Conservation (phyloP, 2,888 invertebrate genomes). For the Mimachlamys varia region DNA sequence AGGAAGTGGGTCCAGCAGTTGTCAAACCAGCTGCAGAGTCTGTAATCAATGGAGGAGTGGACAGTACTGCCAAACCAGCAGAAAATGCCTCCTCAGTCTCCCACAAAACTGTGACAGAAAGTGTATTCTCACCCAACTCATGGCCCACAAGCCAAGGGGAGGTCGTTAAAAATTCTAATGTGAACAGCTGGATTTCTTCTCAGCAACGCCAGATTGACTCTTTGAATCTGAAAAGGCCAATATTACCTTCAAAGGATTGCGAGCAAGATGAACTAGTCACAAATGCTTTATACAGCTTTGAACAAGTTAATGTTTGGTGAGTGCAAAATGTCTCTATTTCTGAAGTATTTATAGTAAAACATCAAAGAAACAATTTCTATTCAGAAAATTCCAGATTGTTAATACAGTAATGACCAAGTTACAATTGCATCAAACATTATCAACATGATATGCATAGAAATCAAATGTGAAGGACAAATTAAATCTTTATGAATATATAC, state of each 20-base stretch:
- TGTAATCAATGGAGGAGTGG: slow-evolving; percentile 55
- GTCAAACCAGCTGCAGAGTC: slow-evolving; percentile 48
- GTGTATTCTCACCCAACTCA: slow-evolving; percentile 51
- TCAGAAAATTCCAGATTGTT: too few relatives aligned
- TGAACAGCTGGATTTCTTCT: slow-evolving; percentile 73
- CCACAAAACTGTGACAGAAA: slow-evolving; percentile 38
- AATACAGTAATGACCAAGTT: too few relatives aligned
- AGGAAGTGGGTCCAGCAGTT: slow-evolving; percentile 49
- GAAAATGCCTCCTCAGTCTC: slow-evolving; percentile 50
- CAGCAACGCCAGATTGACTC: slow-evolving; percentile 70
- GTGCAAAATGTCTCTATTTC: slow-evolving; percentile 69
- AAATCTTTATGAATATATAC: too few relatives aligned
- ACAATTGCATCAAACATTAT: too few relatives aligned
- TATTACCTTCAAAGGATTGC: slow-evolving; percentile 89
- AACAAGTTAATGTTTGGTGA: slow-evolving; percentile 92
- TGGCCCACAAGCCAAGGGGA: slow-evolving; percentile 60
- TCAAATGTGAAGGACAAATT: too few relatives aligned
- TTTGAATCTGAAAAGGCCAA: slow-evolving; percentile 87
- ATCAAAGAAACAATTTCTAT: too few relatives aligned
- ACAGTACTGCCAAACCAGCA: slow-evolving; percentile 55
- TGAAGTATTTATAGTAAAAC: too few relatives aligned
- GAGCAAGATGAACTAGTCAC: slow-evolving; percentile 89
- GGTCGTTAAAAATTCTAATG: slow-evolving; percentile 66
- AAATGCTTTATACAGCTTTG: slow-evolving; percentile 90
- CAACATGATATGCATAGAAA: too few relatives aligned